These are phyloP conservation scores for Pardalotus punctatus DNA, from an alignment of 2,113 vertebrate species.

Conservation along the genomic window DNA sequence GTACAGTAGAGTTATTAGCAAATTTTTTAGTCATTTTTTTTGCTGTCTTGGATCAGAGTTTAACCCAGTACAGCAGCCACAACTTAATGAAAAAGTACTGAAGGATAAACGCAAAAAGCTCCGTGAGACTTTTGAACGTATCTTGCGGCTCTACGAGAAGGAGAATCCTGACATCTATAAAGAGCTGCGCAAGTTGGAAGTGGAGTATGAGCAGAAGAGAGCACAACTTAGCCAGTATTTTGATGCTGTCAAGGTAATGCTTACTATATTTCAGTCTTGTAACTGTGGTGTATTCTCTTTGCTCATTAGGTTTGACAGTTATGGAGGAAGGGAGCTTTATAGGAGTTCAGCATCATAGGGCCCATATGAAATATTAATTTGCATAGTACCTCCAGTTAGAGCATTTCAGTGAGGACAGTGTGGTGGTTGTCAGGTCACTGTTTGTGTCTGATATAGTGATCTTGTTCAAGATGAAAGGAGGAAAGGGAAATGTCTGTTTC, in stretches of 20 bases:
- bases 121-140: conserved; percentile 95
- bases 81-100: conserved; percentile 95
- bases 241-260: conserved; percentile 93
- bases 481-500: not conserved
- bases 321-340: not conserved
- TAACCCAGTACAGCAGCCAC: conserved; percentile 93
- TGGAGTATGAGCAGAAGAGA: conserved; percentile 96
- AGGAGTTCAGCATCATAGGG: not conserved
- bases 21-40: not conserved
- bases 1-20: not conserved
- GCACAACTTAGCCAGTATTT: conserved; percentile 95
- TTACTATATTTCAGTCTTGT: not conserved
- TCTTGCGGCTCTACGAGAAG: conserved; percentile 92
- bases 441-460: not conserved
- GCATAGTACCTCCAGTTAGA: not conserved
- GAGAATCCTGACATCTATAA: conserved; percentile 97
- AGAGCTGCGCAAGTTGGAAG: conserved; percentile 90
- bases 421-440: not conserved
- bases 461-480: not conserved
- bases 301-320: not conserved
- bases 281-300: not conserved
- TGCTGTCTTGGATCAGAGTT: conserved; percentile 79
- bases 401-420: not conserved
- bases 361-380: not conserved
- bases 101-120: conserved; percentile 98